Conservation (phyloP, 2,888 invertebrate genomes). For the Melanotus villosus region DNA sequence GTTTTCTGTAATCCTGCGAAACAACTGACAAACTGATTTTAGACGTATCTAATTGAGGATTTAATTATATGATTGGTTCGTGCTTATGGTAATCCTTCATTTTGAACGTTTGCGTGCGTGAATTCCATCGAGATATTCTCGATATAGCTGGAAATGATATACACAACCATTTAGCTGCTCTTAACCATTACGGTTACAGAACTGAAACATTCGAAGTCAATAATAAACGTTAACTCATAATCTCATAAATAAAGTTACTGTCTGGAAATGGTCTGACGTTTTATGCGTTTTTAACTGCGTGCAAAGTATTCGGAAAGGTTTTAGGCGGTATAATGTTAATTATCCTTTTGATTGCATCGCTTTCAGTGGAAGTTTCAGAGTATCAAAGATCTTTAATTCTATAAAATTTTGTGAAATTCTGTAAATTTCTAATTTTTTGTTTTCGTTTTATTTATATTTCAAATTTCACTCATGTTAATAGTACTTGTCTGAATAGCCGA, state of each 20-base stretch:
- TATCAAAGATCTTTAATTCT: too few species aligned
- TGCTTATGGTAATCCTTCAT: background rate
- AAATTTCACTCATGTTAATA: too few species aligned
- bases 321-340: too few species aligned
- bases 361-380: too few species aligned
- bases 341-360: too few species aligned
- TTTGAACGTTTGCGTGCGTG: constrained; percentile 12
- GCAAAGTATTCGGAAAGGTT: too few species aligned
- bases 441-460: too few species aligned
- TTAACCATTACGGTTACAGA: constrained; percentile 11
- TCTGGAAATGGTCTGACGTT: background rate
- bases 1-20: background rate
- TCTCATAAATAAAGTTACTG: constrained; percentile 7
- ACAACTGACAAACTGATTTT: too few species aligned
- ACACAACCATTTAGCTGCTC: constrained; percentile 15
- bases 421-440: too few species aligned
- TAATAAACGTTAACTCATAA: too few species aligned
- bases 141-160: constrained; percentile 14
- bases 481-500: too few species aligned
- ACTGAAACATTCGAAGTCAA: constrained; percentile 14
- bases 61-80: constrained; percentile 1
- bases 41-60: background rate
- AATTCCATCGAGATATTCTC: constrained; percentile 15
- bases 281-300: constrained; percentile 8
- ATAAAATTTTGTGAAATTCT: too few species aligned